These are phyloP conservation scores for Pachyuromys duprasi DNA, from an alignment of 2,797 vertebrate genomes.

Conservation along the genomic window DNA sequence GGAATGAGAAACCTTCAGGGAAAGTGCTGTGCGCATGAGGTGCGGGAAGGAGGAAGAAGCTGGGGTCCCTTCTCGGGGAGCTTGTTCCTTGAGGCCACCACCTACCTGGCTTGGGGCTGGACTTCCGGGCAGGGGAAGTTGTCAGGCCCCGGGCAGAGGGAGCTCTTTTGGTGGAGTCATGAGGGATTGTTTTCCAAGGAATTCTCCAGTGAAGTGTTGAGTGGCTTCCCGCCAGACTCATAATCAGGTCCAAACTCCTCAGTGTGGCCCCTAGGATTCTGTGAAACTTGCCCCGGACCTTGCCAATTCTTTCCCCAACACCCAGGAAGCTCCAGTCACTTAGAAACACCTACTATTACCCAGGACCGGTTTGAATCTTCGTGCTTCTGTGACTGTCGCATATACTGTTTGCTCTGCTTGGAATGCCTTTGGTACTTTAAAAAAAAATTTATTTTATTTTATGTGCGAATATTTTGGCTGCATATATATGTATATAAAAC, in stretches of 20 bases:
- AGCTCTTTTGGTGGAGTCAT: not conserved
- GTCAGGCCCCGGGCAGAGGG: not conserved
- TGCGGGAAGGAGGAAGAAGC: slow-evolving; percentile 18
- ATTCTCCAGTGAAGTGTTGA: not conserved
- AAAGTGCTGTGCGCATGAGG: not conserved
- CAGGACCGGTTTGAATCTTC: not conserved
- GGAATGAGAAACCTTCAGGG: slow-evolving; percentile 59
- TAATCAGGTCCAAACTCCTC: not conserved
- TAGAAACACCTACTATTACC: not conserved
- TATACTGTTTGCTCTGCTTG: not conserved
- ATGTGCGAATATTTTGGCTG: not conserved
- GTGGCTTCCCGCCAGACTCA: not conserved
- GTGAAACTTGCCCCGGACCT: not conserved
- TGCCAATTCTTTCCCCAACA: not conserved
- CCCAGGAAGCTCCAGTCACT: not conserved
- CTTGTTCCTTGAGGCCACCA: not conserved
- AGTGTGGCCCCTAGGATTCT: not conserved
- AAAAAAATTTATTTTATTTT: not conserved
- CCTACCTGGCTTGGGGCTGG: slow-evolving; percentile 35
- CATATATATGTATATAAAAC: not conserved
- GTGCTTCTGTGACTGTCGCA: not conserved
- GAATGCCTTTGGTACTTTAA: not conserved
- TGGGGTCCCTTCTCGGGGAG: slow-evolving; percentile 31
- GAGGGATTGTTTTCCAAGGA: not conserved
- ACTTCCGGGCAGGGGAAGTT: slow-evolving; percentile 57